Evolutionary conservation across 2,797 vertebrate species (phyloP).

Genomic region (Manis pentadactyla): DNA sequence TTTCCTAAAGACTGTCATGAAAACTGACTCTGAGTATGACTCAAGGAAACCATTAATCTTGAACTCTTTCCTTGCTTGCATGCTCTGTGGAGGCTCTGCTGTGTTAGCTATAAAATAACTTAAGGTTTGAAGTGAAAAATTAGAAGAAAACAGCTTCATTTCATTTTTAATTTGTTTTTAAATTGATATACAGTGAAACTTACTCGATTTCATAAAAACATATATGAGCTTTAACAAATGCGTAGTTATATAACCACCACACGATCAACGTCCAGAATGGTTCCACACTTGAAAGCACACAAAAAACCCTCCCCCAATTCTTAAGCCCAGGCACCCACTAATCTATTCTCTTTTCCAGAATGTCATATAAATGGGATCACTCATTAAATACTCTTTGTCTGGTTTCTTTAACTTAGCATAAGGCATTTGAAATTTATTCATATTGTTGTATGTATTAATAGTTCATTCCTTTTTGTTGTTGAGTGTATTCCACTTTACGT

Average conservation of each 20-base stretch:
- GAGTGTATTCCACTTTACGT: background rate
- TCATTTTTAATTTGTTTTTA: background rate
- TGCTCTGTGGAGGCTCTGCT: background rate
- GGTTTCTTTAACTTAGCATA: background rate
- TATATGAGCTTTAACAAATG: conserved; percentile 14
- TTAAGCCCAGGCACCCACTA: background rate
- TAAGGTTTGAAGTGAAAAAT: background rate
- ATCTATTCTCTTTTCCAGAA: background rate
- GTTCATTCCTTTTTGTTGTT: background rate
- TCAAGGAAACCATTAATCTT: background rate
- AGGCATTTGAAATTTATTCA: background rate
- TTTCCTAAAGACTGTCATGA: background rate
- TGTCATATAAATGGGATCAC: background rate
- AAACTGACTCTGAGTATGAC: background rate
- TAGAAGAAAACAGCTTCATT: conserved; percentile 8
- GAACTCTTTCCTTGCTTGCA: background rate
- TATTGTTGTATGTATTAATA: background rate
- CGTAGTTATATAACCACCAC: background rate
- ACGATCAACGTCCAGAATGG: background rate
- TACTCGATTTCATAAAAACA: background rate
- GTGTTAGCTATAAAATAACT: background rate
- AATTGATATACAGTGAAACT: background rate
- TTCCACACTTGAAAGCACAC: background rate
- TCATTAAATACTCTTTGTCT: background rate
- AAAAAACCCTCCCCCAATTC: background rate